Conservation (phyloP, 2,888 invertebrate genomes). For the Spodoptera littoralis region DNA sequence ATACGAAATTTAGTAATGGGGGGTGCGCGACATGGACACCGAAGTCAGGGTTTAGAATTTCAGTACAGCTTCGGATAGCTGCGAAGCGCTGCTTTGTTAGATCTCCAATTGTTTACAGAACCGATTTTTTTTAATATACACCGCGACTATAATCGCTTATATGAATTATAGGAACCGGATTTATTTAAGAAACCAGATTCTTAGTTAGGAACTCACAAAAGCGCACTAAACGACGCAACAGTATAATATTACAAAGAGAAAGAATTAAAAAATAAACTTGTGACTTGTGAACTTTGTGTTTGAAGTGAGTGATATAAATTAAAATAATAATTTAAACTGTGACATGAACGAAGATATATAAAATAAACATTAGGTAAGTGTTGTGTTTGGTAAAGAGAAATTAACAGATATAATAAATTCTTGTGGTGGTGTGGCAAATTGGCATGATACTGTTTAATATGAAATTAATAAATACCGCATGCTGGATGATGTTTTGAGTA, state of each 20-base stretch:
- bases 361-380: slow-evolving; percentile 81
- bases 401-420: slow-evolving; percentile 73
- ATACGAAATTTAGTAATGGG: slow-evolving; percentile 87
- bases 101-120: slow-evolving; percentile 84
- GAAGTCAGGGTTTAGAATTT: slow-evolving; percentile 88
- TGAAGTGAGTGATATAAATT: slow-evolving; percentile 55
- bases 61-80: slow-evolving; percentile 89
- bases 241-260: slow-evolving; percentile 68
- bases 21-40: slow-evolving; percentile 88
- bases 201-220: slow-evolving; percentile 51
- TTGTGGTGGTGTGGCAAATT: slow-evolving; percentile 84
- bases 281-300: slow-evolving; percentile 66
- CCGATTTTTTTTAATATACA: slow-evolving; percentile 78
- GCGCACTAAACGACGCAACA: slow-evolving; percentile 58
- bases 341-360: slow-evolving; percentile 61
- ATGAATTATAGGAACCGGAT: slow-evolving; percentile 64
- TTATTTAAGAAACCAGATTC: slow-evolving; percentile 59
- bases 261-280: slow-evolving; percentile 52
- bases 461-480: slow-evolving; percentile 75
- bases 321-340: slow-evolving; percentile 53
- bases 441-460: slow-evolving; percentile 73
- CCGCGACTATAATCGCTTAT: slow-evolving; percentile 64
- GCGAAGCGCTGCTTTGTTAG: slow-evolving; percentile 87
- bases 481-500: slow-evolving; percentile 70
- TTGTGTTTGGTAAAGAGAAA: slow-evolving; percentile 74